These are phyloP conservation scores for Aldabrachelys gigantea DNA, from an alignment of 2,113 vertebrate genomes.

Conservation along the genomic window DNA sequence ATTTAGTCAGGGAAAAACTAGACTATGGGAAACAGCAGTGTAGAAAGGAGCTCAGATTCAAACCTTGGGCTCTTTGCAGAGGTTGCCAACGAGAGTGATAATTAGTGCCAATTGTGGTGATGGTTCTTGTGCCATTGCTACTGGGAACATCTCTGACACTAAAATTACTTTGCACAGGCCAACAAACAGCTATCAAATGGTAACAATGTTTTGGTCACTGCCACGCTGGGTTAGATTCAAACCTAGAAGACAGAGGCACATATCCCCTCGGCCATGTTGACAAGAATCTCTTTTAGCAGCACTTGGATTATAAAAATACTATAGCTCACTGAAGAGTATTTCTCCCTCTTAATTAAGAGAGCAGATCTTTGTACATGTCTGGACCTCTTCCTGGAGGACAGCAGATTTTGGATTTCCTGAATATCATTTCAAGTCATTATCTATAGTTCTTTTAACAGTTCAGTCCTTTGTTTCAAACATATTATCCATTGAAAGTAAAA, in stretches of 20 bases:
- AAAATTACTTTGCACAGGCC: conserved; percentile 44
- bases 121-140: not conserved
- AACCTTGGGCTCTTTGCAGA: not conserved
- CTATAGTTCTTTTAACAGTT: conserved; percentile 69
- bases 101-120: conserved; percentile 38
- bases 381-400: conserved; percentile 67
- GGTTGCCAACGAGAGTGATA: conserved; percentile 30
- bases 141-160: conserved; percentile 12
- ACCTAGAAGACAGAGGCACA: not conserved
- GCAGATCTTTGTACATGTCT: conserved; percentile 73
- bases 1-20: conserved; percentile 67
- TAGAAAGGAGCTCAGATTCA: conserved; percentile 55
- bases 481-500: conserved; percentile 65
- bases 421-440: conserved; percentile 70
- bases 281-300: conserved; percentile 68
- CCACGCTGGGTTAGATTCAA: conserved; percentile 46
- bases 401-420: conserved; percentile 65
- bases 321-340: conserved; percentile 64
- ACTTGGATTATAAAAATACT: conserved; percentile 70
- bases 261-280: conserved; percentile 57
- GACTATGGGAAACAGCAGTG: conserved; percentile 58
- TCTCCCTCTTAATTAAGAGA: conserved; percentile 71
- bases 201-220: conserved; percentile 52
- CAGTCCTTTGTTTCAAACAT: conserved; percentile 69
- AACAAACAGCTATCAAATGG: conserved; percentile 55